Percentiles rank a stretch among this genome's conserved stretches.
Evolutionary conservation across 1,140 invertebrate genomes (phyloP).

Genomic region (silkworm (Bombyx mori)): DNA sequence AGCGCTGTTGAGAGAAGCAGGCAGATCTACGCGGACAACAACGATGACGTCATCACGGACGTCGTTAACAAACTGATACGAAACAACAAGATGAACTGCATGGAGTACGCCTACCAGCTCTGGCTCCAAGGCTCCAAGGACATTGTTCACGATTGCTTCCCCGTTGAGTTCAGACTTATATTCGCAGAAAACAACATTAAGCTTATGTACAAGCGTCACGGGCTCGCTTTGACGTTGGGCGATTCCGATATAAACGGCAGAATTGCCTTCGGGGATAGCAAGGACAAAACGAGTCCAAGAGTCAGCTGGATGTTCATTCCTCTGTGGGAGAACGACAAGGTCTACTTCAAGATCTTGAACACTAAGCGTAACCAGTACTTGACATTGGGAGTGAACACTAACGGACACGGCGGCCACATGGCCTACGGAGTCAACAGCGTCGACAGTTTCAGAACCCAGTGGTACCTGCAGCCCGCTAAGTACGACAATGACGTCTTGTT

Average conservation of each 20-base stretch:
- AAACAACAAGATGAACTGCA: not conserved
- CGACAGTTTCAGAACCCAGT: slow-evolving; percentile 2
- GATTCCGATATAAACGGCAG: not conserved
- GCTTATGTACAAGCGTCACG: slow-evolving; percentile 1
- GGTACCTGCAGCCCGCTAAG: slow-evolving; percentile 1
- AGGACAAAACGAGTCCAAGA: slow-evolving; percentile 1
- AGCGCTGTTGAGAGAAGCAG: not conserved
- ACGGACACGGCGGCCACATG: not conserved
- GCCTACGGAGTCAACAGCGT: not conserved
- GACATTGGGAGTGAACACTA: not conserved
- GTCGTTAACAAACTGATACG: not conserved
- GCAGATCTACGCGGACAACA: not conserved
- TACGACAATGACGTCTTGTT: not conserved
- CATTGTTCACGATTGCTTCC: not conserved
- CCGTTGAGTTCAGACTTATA: slow-evolving; percentile 2
- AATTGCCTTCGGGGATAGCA: not conserved
- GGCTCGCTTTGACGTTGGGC: not conserved
- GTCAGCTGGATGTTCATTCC: slow-evolving; percentile 1
- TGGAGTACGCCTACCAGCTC: slow-evolving; percentile 2
- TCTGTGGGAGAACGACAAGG: not conserved
- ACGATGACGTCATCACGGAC: not conserved
- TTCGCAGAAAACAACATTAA: not conserved
- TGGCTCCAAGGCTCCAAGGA: not conserved
- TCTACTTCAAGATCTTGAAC: slow-evolving; percentile 4
- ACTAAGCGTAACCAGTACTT: not conserved